Base-by-base conservation (phyloP, 2,888 invertebrate genomes). In the Allacma fusca region DNA sequence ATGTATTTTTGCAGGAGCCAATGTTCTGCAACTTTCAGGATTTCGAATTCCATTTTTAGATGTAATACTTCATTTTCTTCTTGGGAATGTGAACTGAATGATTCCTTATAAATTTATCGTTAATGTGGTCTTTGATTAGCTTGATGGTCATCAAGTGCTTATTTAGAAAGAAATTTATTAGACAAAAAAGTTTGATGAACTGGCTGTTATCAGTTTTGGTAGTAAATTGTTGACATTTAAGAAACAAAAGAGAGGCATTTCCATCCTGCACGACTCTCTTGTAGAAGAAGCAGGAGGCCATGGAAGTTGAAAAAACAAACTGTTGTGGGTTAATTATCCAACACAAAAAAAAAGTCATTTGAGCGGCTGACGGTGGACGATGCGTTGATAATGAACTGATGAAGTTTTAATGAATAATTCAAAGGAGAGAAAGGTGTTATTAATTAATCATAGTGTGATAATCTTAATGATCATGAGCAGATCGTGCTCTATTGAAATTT, bases 331-430 rank as follows among this genome's bases (percentile, higher is more conserved):
- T 50, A 50, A 50, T 50, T 50, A n/a, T 16, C 1, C 2, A 50
- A 16, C 50, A 50, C 2, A 16, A 50, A 16, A n/a, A 50, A 19
- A 50, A 50, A 50, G 19, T n/a, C 50, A 50, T 50, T 50, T 50
- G n/a, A 50, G n/a, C 19, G 19, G 50, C 19, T 1, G 16, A n/a
- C 9, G 19, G n/a, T 40, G 50, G n/a, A 50, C 50, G 24, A 62
- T 62, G 24, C 2, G 62, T 24, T 62, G 24, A 62, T 34, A 16
- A 34, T 40, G 68, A 13, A 29, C 40, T 68, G 43, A 68, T 68
- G 68, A 68, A n/a, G 68, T 67, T 67, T 67, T 67, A 40, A 34
- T 68, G 68, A 68, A 68, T 34, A 68, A 68, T 68, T 68, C 43
- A 68, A 68, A 68, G 68, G 68, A 26, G 62, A 23, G 23, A 40